Conservation (phyloP, 1,140 invertebrate genomes). For the Trachymyrmex cornetzi region DNA sequence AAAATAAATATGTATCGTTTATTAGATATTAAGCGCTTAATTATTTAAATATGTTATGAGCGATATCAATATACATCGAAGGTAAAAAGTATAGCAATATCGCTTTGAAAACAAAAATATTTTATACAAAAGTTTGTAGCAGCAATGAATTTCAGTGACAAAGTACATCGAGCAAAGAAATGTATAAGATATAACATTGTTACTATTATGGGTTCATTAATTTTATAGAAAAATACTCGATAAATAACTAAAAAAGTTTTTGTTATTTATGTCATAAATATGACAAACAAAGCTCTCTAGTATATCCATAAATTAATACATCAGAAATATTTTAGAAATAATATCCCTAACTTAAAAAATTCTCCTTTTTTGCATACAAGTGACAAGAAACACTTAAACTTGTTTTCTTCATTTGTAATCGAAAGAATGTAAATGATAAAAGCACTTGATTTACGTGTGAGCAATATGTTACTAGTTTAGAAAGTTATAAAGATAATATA, state of each 20-base stretch:
- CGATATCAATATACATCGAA: background rate
- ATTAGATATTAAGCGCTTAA: slow-evolving; percentile 76
- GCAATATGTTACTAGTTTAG: background rate
- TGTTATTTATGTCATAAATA: background rate
- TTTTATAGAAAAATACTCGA: slow-evolving; percentile 13
- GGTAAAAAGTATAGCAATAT: background rate
- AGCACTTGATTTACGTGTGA: background rate
- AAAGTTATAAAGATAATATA: no score
- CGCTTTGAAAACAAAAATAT: slow-evolving; percentile 17
- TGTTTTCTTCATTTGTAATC: background rate
- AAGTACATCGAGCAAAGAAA: slow-evolving; percentile 28
- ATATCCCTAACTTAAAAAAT: background rate
- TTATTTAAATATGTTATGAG: slow-evolving; percentile 68
- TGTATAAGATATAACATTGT: slow-evolving; percentile 22
- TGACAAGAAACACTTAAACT: background rate
- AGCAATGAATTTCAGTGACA: background rate
- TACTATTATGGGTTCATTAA: background rate
- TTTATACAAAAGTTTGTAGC: slow-evolving; percentile 23
- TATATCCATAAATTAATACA: background rate
- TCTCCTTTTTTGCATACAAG: background rate
- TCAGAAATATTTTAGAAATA: background rate
- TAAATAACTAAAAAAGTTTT: background rate
- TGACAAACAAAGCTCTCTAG: background rate
- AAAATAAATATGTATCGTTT: slow-evolving; percentile 81
- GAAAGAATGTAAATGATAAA: background rate